Percentiles rank a stretch among this genome's conserved stretches.
Conservation (phyloP, 1,140 invertebrate species). For the Brachionus asplanchnoidis region DNA sequence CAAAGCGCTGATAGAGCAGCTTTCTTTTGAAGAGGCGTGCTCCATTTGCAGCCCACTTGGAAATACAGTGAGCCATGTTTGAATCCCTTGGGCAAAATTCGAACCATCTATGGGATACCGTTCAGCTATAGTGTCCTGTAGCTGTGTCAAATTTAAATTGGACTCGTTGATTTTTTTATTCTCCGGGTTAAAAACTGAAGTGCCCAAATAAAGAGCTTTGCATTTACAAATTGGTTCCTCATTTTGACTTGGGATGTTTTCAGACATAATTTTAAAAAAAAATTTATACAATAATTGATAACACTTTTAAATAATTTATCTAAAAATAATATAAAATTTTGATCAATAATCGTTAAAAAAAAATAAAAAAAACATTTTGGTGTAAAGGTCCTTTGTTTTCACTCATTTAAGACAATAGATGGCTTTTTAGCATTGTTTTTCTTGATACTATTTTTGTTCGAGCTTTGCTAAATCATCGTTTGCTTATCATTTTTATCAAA, state of each 20-base stretch:
- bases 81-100: slow-evolving; percentile 28
- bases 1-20: not conserved
- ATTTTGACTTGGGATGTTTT: slow-evolving; percentile 15
- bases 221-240: slow-evolving; percentile 12
- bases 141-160: not conserved
- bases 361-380: not conserved
- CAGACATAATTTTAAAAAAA: not conserved
- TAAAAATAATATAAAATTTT: not conserved
- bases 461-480: not conserved
- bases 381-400: not conserved
- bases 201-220: slow-evolving; percentile 26
- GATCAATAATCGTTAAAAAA: not conserved
- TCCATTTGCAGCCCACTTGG: slow-evolving; percentile 41
- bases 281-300: not conserved
- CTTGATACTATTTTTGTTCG: not conserved
- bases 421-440: not conserved
- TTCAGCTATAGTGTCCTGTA: slow-evolving; percentile 20
- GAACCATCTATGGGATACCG: slow-evolving; percentile 24
- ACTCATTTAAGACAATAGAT: not conserved
- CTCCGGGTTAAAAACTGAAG: slow-evolving; percentile 9
- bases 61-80: slow-evolving; percentile 33
- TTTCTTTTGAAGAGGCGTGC: not conserved
- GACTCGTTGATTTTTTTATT: slow-evolving; percentile 38
- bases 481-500: slow-evolving; percentile 8
- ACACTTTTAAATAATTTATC: not conserved